Conservation (phyloP, 1,140 invertebrate genomes). For the Lasaia peninsularis region DNA sequence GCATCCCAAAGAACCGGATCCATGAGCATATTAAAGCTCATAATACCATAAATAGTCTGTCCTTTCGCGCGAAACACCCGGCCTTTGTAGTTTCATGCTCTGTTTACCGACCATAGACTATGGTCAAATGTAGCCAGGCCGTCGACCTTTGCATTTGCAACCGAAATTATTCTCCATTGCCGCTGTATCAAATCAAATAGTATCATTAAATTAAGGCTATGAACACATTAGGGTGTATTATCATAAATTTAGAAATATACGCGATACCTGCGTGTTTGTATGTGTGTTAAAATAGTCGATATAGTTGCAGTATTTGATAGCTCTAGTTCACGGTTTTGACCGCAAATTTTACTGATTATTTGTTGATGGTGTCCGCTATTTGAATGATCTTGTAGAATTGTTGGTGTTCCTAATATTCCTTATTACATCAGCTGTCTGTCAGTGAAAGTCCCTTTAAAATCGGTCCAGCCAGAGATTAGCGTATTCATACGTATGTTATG, state of each 20-base stretch:
- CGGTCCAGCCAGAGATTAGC: too few relatives aligned
- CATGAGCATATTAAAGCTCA: not conserved
- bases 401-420: too few relatives aligned
- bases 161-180: conserved; percentile 8
- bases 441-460: too few relatives aligned
- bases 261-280: too few relatives aligned
- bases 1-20: not conserved
- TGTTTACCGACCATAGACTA: conserved; percentile 9
- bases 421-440: too few relatives aligned
- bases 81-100: conserved; percentile 12
- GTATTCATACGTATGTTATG: too few relatives aligned
- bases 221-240: not conserved
- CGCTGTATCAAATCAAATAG: not conserved
- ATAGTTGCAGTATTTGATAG: too few relatives aligned
- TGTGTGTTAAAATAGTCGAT: too few relatives aligned
- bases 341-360: too few relatives aligned
- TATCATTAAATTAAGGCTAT: not conserved
- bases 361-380: too few relatives aligned
- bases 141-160: conserved; percentile 9
- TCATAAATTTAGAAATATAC: not conserved
- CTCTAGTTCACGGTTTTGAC: too few relatives aligned
- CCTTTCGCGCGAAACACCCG: conserved; percentile 7
- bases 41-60: conserved; percentile 7
- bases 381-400: too few relatives aligned
- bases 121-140: conserved; percentile 9